Base-by-base conservation (phyloP, 1,140 invertebrate species). In the Ephestia elutella region DNA sequence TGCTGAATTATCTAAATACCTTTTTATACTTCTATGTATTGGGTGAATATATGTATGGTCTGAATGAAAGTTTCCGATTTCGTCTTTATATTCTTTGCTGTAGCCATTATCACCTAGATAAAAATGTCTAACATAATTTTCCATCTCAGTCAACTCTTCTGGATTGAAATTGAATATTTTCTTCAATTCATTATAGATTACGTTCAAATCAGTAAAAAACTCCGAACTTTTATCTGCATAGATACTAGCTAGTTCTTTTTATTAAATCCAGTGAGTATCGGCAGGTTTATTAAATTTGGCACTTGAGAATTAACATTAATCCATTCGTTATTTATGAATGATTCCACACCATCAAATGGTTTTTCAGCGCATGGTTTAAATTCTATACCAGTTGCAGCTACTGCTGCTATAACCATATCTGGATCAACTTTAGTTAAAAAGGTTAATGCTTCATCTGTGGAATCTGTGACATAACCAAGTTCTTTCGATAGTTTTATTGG, bases 1-100 rank as follows among this genome's bases (percentile, higher is more conserved):
- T 0, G 69, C 65, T 17, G 49, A 68, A 57, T 62, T 71, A 20
- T 68, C 38, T 2, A 74, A n/a, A 53, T 62, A 71, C 32, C 70
- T 65, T 5, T 55, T 21, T 19, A 75, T 66, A 60, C 60, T 62
- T 64, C 70, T 71, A 18, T 72, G 64, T 57, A 65, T 65, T 17
- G 74, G 74, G 60, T 75, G 65, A 30, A 65, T 66, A 21, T 72
- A 75, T 7, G 55, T 62, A 38, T 66, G 69, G 30, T 80, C 77
- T 0, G 72, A 72, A 44, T 66, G 58, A 55, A 73, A 71, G 51
- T 70, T 56, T 1, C 63, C 58, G 17, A 77, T 15, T 20, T 51
- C 11, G 60, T 60, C 51, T 49, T 49, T 66, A 7, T 59, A 18
- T 25, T 72, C 48, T 32, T 9, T 30, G 49, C 35, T 64, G 2